Conservation (phyloP, 2,113 vertebrate species). For the Leptodactylus fuscus region DNA sequence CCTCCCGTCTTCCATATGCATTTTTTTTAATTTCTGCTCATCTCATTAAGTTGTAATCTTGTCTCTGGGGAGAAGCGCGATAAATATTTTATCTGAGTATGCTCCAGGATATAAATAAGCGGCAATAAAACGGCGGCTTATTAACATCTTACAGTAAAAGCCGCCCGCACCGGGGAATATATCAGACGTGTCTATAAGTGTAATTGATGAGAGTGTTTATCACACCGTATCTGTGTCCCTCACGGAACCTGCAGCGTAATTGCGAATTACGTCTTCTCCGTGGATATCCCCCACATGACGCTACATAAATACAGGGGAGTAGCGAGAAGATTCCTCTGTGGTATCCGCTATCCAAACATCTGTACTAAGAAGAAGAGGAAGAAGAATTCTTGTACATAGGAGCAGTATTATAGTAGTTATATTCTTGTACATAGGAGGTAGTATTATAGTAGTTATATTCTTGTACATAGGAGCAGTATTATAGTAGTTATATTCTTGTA, state of each 20-base stretch:
- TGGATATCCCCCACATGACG: slow-evolving; percentile 13
- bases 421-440: not conserved
- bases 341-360: slow-evolving; percentile 1
- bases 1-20: not conserved
- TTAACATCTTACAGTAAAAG: slow-evolving; percentile 56
- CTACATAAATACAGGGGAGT: not conserved
- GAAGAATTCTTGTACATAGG: not conserved
- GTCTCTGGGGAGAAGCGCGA: slow-evolving; percentile 26
- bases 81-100: slow-evolving; percentile 52
- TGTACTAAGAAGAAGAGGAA: not conserved
- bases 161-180: slow-evolving; percentile 2
- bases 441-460: slow-evolving; percentile 15
- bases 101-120: slow-evolving; percentile 54
- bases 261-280: not conserved
- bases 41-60: slow-evolving; percentile 30
- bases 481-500: slow-evolving; percentile 22
- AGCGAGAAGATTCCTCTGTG: not conserved
- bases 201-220: slow-evolving; percentile 57
- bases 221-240: not conserved
- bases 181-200: slow-evolving; percentile 50
- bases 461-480: not conserved
- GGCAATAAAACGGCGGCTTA: slow-evolving; percentile 47
- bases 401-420: slow-evolving; percentile 12
- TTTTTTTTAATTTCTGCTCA: slow-evolving; percentile 6
- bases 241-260: slow-evolving; percentile 1